Evolutionary conservation across 2,888 invertebrate species (phyloP).

Genomic region (Taphrorychus bicolor): DNA sequence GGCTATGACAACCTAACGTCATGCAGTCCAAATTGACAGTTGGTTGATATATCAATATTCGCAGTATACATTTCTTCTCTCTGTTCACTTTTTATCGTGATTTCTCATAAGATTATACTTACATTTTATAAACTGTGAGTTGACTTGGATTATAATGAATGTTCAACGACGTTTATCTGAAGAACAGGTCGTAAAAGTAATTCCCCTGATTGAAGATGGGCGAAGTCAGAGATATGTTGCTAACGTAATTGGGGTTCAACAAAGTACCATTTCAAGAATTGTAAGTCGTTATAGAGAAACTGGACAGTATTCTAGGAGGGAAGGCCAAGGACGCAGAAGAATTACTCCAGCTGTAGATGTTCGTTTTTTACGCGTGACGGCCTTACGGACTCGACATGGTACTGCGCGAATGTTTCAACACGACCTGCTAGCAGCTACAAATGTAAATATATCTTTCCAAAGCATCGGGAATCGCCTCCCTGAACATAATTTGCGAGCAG

Average conservation of each 20-base stretch:
- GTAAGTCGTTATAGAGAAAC: background rate
- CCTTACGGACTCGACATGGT: background rate
- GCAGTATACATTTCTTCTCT: too few species aligned
- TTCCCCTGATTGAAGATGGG: background rate
- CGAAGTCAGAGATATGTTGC: slow-evolving; percentile 9
- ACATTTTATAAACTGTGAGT: too few species aligned
- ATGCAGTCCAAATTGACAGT: too few species aligned
- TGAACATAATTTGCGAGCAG: background rate
- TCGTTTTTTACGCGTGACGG: background rate
- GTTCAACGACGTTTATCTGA: background rate
- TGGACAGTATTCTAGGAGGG: slow-evolving; percentile 1
- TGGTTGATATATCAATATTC: too few species aligned
- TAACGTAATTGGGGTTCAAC: background rate
- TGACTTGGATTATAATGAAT: background rate
- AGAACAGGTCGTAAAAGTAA: background rate
- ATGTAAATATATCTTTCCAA: background rate
- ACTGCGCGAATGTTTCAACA: slow-evolving; percentile 2
- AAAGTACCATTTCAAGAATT: background rate
- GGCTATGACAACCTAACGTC: too few species aligned
- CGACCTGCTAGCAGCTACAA: background rate
- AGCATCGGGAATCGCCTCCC: background rate
- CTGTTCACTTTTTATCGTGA: background rate
- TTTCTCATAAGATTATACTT: background rate
- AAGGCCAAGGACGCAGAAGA: background rate
- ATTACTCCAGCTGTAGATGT: background rate